Evolutionary conservation across 2,888 invertebrate species (phyloP).

Genomic region (Sminthurides aquaticus): DNA sequence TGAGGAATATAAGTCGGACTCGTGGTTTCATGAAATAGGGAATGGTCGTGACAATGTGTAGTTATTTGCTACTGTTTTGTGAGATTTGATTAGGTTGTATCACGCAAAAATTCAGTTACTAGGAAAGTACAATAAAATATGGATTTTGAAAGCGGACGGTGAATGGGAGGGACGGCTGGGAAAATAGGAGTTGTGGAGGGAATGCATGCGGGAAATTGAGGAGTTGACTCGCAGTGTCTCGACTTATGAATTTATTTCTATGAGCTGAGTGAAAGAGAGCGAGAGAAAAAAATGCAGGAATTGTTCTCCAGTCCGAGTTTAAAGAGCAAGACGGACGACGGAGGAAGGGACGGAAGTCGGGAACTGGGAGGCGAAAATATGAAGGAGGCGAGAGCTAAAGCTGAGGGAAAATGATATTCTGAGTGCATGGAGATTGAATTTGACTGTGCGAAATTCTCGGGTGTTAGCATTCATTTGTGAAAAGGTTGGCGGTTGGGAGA

Average conservation of each 20-base stretch:
- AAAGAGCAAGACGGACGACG: background rate
- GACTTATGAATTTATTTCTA: background rate
- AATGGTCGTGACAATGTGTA: conserved; percentile 8
- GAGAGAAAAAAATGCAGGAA: no score
- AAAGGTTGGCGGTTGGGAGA: background rate
- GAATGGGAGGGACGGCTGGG: background rate
- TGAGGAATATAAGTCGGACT: no score
- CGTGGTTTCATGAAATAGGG: background rate
- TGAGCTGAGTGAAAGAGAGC: no score
- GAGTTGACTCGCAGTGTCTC: background rate
- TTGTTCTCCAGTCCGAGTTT: background rate
- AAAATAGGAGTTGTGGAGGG: background rate
- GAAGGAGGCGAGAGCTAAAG: background rate
- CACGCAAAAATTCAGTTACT: conserved; percentile 6
- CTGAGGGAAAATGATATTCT: background rate
- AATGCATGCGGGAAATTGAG: background rate
- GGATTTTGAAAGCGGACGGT: background rate
- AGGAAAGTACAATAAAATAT: background rate
- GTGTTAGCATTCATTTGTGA: background rate
- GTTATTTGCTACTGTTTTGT: conserved; percentile 9
- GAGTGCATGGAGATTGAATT: background rate
- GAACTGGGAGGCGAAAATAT: background rate
- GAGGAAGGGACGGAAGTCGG: background rate
- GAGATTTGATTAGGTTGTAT: conserved; percentile 4
- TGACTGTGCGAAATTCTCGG: background rate